Base-by-base conservation (phyloP, 2,888 invertebrate genomes). In the Oscheius sp. region DNA sequence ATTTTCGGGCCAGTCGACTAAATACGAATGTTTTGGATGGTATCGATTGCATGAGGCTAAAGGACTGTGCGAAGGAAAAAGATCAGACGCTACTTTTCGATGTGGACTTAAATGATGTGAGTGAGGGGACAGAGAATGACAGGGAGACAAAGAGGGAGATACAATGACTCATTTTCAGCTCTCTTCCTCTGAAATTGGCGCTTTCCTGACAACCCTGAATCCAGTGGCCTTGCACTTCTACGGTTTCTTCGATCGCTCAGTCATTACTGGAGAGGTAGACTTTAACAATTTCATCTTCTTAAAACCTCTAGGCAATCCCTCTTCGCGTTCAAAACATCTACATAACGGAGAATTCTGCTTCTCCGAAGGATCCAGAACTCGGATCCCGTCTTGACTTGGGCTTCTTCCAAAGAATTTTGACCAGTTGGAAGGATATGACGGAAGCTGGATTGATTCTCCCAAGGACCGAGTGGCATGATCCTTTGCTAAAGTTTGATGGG, bases 361-460 rank as follows among this genome's bases (percentile, higher is more conserved):
- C n/a, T 48, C 21, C 5, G 2, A 47, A 2, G 2, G n/a, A 37
- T 42, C 7, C 42, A 42, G 42, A 42, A 42, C 3, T 7, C 42
- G 42, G 33, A 4, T 47, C 63, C 2, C 2, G 29, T 47, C 48
- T 63, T 5, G 50, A 47, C 33, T 48, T 48, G 11, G 48, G 9
- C 9, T 42, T 47, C 48, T 48, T 63, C 21, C 3, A 29, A 7
- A 2, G 21, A 48, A n/a, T 63, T 29, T 5, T 63, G 13, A 48
- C 47, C 11, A 63, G 63, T 50, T 63, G 63, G 63, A 50, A 63
- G 63, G 48, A 21, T 1, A 63, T 48, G 48, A 50, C 63, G 11
- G 50, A 50, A 47, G 63, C 47, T 5, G 63, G 48, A 7, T 47
- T 63, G 63, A 21, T 48, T 11, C n/a, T 63, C 10, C n/a, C 13